These are phyloP conservation scores for Eupithecia centaureata DNA, from an alignment of 2,888 invertebrate species.

Conservation along the genomic window DNA sequence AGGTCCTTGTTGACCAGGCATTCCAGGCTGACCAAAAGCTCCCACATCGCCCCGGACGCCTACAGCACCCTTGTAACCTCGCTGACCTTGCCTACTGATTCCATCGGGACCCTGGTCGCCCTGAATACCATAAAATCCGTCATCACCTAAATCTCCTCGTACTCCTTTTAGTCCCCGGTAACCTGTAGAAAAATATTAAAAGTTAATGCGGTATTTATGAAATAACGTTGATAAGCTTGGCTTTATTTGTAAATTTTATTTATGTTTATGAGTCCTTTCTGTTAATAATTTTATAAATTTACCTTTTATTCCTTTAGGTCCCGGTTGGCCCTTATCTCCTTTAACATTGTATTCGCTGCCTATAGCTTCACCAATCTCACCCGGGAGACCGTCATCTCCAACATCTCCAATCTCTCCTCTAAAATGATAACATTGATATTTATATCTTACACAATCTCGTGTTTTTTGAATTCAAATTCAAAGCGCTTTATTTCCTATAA, in stretches of 20 bases:
- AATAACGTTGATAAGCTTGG: background rate
- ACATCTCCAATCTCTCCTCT: constrained; percentile 73
- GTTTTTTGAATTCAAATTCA: too few species aligned
- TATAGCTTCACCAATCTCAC: constrained; percentile 68
- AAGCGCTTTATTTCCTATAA: too few species aligned
- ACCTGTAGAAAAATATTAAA: constrained; percentile 47
- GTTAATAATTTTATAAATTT: constrained; percentile 19
- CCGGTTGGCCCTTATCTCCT: constrained; percentile 83
- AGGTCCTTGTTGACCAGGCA: constrained; percentile 74
- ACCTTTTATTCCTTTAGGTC: constrained; percentile 70
- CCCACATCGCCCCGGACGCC: constrained; percentile 87
- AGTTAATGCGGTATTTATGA: background rate
- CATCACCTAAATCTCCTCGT: constrained; percentile 65
- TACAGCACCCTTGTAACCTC: constrained; percentile 87
- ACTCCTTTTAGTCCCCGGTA: constrained; percentile 61
- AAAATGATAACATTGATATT: constrained; percentile 1
- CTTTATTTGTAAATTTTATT: background rate
- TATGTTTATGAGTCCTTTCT: background rate
- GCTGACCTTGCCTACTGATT: constrained; percentile 59
- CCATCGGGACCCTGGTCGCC: constrained; percentile 74
- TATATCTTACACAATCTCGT: background rate
- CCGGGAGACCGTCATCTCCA: constrained; percentile 74
- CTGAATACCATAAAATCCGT: constrained; percentile 62
- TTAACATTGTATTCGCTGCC: constrained; percentile 61
- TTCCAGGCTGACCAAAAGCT: constrained; percentile 85